Conservation (phyloP, 1,140 invertebrate species). For the Microplitis mediator region DNA sequence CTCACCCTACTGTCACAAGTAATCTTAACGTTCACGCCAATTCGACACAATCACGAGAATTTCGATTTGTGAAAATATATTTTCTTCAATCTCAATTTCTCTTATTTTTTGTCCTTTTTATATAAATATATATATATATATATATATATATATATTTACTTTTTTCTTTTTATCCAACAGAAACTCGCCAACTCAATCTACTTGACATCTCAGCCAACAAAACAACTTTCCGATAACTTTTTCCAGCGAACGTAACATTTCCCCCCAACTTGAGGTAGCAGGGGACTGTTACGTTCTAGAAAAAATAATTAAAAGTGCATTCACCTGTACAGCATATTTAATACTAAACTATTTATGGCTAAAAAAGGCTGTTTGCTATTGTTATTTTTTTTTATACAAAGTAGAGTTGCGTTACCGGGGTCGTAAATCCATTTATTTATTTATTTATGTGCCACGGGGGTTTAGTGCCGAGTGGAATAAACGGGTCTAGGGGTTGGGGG, state of each 20-base stretch:
- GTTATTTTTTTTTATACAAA: background rate
- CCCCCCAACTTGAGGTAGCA: background rate
- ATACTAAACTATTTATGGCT: too few species aligned
- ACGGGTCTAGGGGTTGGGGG: constrained; percentile 12
- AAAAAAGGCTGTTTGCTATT: background rate
- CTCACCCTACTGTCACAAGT: background rate
- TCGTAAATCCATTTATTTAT: constrained; percentile 59
- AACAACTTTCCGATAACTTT: too few species aligned
- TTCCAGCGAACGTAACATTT: too few species aligned
- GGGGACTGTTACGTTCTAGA: too few species aligned
- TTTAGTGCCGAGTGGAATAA: constrained; percentile 33
- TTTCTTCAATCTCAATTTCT: background rate
- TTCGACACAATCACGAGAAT: background rate
- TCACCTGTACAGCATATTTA: too few species aligned
- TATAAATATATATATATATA: too few species aligned
- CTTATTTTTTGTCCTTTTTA: background rate
- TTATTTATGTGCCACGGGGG: constrained; percentile 55
- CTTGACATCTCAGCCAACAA: too few species aligned
- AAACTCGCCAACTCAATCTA: background rate
- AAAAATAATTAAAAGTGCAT: too few species aligned
- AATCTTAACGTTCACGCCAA: background rate
- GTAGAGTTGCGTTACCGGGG: constrained; percentile 20
- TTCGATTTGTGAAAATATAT: background rate
- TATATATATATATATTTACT: too few species aligned
- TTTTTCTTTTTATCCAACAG: too few species aligned